Percentiles rank a stretch among this genome's conserved stretches.
Conservation (phyloP, 2,113 vertebrate genomes). For the Sapayoa aenigma region DNA sequence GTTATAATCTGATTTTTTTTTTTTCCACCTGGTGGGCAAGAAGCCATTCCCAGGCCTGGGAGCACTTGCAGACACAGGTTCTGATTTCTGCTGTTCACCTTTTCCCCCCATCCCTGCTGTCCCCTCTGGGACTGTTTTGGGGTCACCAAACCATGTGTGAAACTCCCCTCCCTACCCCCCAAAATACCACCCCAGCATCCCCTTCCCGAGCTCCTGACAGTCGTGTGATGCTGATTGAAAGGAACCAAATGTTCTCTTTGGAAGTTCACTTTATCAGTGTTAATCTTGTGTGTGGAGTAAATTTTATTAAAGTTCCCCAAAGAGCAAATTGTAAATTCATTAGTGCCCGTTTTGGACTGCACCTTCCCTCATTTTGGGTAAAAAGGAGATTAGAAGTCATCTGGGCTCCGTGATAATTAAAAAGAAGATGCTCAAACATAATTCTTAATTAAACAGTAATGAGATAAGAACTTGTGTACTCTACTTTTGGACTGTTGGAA, state of each 20-base stretch:
- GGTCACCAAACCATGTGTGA: rapidly evolving
- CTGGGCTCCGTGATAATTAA: conserved; percentile 82
- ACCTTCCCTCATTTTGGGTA: conserved; percentile 29
- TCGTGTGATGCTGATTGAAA: conserved; percentile 28
- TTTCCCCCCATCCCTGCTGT: rapidly evolving
- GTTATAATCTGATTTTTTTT: background rate
- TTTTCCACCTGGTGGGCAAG: background rate
- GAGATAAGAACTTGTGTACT: conserved; percentile 79
- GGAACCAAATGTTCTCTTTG: conserved; percentile 56
- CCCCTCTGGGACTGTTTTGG: rapidly evolving
- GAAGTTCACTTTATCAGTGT: conserved; percentile 59
- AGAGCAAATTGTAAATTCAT: conserved; percentile 74
- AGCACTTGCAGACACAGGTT: rapidly evolving
- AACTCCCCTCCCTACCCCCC: background rate
- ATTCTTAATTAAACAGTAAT: conserved; percentile 92
- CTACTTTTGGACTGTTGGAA: conserved; percentile 31
- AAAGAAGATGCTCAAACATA: conserved; percentile 84
- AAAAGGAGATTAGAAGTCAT: conserved; percentile 78
- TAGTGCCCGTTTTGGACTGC: conserved; percentile 48
- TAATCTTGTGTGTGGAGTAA: conserved; percentile 39
- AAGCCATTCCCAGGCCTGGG: background rate
- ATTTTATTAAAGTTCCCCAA: conserved; percentile 71
- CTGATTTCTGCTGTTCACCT: background rate
- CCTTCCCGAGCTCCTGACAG: background rate
- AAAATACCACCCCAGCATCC: background rate